Evolutionary conservation across 1,140 invertebrate genomes (phyloP).

Genomic region (Diabrotica virgifera): DNA sequence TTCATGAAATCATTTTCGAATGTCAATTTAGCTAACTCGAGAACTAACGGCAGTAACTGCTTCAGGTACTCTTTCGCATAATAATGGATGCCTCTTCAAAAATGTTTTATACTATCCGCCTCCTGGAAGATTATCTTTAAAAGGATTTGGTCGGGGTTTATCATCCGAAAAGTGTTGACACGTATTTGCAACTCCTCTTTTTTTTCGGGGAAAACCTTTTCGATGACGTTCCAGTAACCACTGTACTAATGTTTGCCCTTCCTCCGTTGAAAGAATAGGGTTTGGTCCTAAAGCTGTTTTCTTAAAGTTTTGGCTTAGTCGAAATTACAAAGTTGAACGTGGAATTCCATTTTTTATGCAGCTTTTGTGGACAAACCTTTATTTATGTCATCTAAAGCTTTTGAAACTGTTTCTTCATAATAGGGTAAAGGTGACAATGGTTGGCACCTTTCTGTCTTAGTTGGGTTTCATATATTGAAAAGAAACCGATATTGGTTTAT

Average conservation of each 20-base stretch:
- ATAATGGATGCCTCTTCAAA: constrained; percentile 38
- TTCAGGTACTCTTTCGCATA: constrained; percentile 27
- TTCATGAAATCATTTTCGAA: constrained; percentile 45
- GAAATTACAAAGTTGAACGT: constrained; percentile 22
- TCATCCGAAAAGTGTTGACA: too few relatives aligned
- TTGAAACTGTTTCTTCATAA: constrained; percentile 17
- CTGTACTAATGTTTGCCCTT: constrained; percentile 27
- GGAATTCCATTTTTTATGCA: constrained; percentile 20
- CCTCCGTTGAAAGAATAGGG: constrained; percentile 24
- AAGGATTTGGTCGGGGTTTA: constrained; percentile 23
- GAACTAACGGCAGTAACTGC: constrained; percentile 31
- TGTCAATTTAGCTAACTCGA: constrained; percentile 40
- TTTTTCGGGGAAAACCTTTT: too few relatives aligned
- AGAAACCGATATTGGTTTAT: too few relatives aligned
- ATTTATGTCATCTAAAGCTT: constrained; percentile 20
- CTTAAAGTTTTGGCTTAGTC: constrained; percentile 9
- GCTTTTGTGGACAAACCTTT: constrained; percentile 17
- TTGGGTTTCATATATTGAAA: too few relatives aligned
- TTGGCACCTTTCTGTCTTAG: too few relatives aligned
- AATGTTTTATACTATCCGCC: constrained; percentile 42
- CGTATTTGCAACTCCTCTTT: too few relatives aligned
- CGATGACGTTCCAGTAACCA: too few relatives aligned
- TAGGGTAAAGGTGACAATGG: too few relatives aligned
- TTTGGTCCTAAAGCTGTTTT: constrained; percentile 23
- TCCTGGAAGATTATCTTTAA: constrained; percentile 39